Evolutionary conservation across 2,888 invertebrate species (phyloP).

Genomic region (Palloptera scutellata): DNA sequence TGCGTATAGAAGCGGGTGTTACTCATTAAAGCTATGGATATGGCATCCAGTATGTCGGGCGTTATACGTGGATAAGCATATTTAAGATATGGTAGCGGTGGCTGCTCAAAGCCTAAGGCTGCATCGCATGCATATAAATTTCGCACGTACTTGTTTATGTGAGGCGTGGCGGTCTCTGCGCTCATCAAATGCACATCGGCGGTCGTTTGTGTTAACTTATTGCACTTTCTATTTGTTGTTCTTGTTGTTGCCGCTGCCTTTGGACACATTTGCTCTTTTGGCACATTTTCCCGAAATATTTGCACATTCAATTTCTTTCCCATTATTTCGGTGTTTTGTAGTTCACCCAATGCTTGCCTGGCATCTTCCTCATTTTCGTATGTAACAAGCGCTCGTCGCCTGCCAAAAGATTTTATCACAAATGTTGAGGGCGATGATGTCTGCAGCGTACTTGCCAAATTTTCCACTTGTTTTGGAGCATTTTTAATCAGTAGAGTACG

Average conservation of each 20-base stretch:
- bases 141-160: conserved; percentile 68
- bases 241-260: background rate
- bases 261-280: conserved; percentile 1
- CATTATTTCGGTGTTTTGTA: conserved; percentile 36
- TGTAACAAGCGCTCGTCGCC: conserved; percentile 48
- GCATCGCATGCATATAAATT: conserved; percentile 70
- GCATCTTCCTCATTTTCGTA: conserved; percentile 43
- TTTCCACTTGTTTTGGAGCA: conserved; percentile 50
- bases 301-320: conserved; percentile 28
- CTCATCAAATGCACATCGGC: background rate
- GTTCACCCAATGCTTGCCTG: conserved; percentile 42
- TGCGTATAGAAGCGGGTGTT: conserved; percentile 85
- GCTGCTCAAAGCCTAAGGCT: conserved; percentile 74
- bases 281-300: conserved; percentile 34
- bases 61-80: conserved; percentile 85
- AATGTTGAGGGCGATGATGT: conserved; percentile 44
- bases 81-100: conserved; percentile 77
- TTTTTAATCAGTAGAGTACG: conserved; percentile 51
- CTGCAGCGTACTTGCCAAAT: conserved; percentile 44
- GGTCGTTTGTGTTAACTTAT: conserved; percentile 38
- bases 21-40: conserved; percentile 76
- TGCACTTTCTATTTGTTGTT: conserved; percentile 24
- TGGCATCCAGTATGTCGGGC: conserved; percentile 76
- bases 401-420: conserved; percentile 47
- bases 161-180: conserved; percentile 45